Base-by-base conservation (phyloP, 1,140 invertebrate genomes). In the Drosophila pseudoananassae region DNA sequence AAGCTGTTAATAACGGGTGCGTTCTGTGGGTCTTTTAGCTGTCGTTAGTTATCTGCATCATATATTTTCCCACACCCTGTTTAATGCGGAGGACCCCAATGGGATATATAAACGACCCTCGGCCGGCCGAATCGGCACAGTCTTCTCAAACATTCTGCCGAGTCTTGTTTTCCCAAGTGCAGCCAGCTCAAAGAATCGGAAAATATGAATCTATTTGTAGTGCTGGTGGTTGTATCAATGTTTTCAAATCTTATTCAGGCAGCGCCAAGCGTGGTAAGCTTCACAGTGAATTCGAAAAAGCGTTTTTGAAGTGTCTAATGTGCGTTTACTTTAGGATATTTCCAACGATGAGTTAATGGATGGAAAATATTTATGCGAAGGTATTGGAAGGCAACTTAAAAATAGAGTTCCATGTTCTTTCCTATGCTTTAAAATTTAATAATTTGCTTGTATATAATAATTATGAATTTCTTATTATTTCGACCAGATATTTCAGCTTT, bases 341-440 rank as follows among this genome's bases (percentile, higher is more conserved):
- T 36, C 61, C 9, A 76, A 76, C 23, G 73, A 76, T 10, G 73
- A 76, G 23, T 54, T 76, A 12, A 52, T 76, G 55, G 73, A 76
- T 56, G 73, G 72, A 23, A 76, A 76, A 60, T 76, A 76, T 51
- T 29, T 76, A 0, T 76, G 73, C 33, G 73, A 76, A 76, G 73
- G 73, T 76, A 46, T 59, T 52, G 12, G 25, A 49, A 49, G 7
- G 15, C 10, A 46, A 31, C 3, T 20, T 1, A 29, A 14, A 2
- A 56, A 31, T 17, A 54, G 10, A 36, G 33, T 4, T 36, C 3
- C 12, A 12, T n/a, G 31, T 31, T 2, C 12, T 46, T 46, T 23
- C 43, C 4, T 20, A 23, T 2, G 15, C 15, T 59, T 33, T 51
- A 15, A 20, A 36, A 38, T 64, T 51, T 61, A 31, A 38, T 52